Evolutionary conservation across 2,113 vertebrate species (phyloP).

Genomic region (Octodon degus): DNA sequence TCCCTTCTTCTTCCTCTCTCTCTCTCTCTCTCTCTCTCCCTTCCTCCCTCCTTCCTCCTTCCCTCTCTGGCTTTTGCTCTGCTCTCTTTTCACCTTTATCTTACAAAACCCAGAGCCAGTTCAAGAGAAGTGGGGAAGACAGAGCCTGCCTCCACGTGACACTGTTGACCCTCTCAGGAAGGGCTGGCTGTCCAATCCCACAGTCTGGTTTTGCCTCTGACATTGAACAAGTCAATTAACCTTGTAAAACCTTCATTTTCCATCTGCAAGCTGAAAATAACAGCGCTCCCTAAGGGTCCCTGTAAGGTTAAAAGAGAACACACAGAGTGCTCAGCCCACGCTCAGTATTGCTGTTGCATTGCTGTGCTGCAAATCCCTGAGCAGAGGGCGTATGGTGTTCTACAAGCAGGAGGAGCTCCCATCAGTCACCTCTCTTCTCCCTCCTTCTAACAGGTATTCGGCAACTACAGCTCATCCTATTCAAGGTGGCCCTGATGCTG

Average conservation of each 20-base stretch:
- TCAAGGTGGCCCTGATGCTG: conserved; percentile 96
- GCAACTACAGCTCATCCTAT: conserved; percentile 96
- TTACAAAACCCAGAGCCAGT: not conserved
- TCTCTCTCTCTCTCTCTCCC: not conserved
- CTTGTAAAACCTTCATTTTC: not conserved
- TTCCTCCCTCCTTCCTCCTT: not conserved
- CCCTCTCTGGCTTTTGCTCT: no score
- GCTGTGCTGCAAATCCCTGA: not conserved
- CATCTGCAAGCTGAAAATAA: not conserved
- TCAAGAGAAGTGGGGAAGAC: not conserved
- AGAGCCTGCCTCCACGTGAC: not conserved
- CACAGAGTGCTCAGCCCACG: not conserved
- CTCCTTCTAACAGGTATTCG: conserved; percentile 91
- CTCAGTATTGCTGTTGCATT: accelerated
- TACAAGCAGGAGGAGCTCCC: not conserved
- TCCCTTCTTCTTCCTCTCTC: no score
- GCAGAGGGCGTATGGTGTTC: not conserved
- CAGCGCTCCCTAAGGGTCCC: not conserved
- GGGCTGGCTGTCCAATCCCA: not conserved
- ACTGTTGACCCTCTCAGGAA: not conserved
- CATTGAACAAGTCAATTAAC: not conserved
- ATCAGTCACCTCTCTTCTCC: not conserved
- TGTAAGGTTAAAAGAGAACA: not conserved
- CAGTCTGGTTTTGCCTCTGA: not conserved
- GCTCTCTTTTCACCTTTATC: not conserved